Percentiles rank a stretch among this genome's conserved stretches.
Evolutionary conservation across 2,888 invertebrate species (phyloP).

Genomic region (Scaptomyza polygonia): DNA sequence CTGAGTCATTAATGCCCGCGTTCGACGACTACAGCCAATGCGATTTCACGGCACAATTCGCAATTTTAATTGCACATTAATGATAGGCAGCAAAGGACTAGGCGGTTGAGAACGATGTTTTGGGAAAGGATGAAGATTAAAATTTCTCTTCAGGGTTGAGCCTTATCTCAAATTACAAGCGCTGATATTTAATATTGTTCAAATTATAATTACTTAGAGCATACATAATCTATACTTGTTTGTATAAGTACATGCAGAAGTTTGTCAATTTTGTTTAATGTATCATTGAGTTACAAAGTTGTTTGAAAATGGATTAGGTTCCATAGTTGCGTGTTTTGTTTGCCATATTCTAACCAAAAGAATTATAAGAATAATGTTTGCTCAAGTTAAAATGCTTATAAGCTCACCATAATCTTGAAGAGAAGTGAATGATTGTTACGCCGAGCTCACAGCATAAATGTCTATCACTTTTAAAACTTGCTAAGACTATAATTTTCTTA

Average conservation of each 20-base stretch:
- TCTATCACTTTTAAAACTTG: background rate
- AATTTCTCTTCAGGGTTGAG: background rate
- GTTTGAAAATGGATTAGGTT: background rate
- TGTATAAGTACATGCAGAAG: background rate
- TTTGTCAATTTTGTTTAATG: background rate
- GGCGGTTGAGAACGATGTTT: background rate
- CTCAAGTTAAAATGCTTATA: background rate
- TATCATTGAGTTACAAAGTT: background rate
- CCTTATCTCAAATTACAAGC: background rate
- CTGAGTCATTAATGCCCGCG: slow-evolving; percentile 56
- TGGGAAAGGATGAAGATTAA: background rate
- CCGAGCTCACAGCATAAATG: too few relatives aligned
- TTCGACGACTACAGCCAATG: slow-evolving; percentile 47
- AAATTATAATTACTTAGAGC: background rate
- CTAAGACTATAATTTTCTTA: background rate
- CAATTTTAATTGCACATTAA: slow-evolving; percentile 66
- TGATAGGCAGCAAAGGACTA: slow-evolving; percentile 6
- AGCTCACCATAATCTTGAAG: background rate
- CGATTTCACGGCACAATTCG: slow-evolving; percentile 62
- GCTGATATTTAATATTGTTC: background rate
- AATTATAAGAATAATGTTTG: too few relatives aligned
- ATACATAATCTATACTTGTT: background rate
- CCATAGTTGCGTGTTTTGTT: background rate
- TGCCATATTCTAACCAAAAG: too few relatives aligned
- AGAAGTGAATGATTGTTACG: background rate